Evolutionary conservation across 1,140 invertebrate species (phyloP), one percentile per base, ranked within the genome.

Genomic region (Drosophila repletoides): DNA sequence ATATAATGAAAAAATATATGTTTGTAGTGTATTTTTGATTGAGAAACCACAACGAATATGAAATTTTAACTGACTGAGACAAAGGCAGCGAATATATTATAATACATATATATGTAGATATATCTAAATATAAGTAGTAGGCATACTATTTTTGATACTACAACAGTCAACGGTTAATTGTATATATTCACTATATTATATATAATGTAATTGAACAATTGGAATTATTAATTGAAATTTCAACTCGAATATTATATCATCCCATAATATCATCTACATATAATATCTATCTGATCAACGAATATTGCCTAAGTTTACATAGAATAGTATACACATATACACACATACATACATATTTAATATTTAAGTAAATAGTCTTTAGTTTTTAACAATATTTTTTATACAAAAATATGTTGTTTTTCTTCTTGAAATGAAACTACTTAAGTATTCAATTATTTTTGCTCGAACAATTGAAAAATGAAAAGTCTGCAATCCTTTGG

Each of bases 61-160:
- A 83, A 84, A 77, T 71, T 71, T 49, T 40, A 53, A 66, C 52
- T 84, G 79, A 83, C 79, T 83, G 79, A 83, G 28, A 52, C 70
- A 77, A 77, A 36, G 79, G 77, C 77, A 83, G 70, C 79, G 64
- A 83, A 83, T 81, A 77, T 53, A 36, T 61, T 67, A 34, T 58
- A 38, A 41, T 43, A 15, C 26, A 14, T 63, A 64, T 68, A 31
- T 55, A 12, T 26, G 21, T 29, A 29, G 53, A 64, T 63, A 71
- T 63, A 63, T 67, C 71, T 66, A 66, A 65, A 19, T 45, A 53
- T 69, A 75, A 45, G 60, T 55, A 60, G 5, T 34, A 40, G 58
- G 43, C 45, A 45, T 59, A 63, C 19, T 65, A 65, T 65, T 65
- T 65, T 58, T 65, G 61, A 65, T 65, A 65, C 63, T 43, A 34